Base-by-base conservation (phyloP, 1,140 invertebrate species). In the Aphaenogaster ashmeadi region DNA sequence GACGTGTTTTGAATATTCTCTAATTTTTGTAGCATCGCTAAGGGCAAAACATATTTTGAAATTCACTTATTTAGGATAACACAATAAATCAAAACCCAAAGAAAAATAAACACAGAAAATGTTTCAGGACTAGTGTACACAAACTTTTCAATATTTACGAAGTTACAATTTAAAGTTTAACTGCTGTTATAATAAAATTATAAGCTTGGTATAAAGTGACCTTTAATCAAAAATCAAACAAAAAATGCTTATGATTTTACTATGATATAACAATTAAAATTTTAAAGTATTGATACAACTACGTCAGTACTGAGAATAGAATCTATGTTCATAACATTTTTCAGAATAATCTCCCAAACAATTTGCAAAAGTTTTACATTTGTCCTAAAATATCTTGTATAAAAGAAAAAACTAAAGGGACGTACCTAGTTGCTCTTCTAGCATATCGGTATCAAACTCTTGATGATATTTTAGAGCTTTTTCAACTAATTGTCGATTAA, bases 401-500 rank as follows among this genome's bases (percentile, higher is more conserved):
- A 79, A 80, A 38, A 44, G 64, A 86, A 52, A 72, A 72, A 84
- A 60, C 8, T 69, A 67, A 66, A 75, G 9, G 13, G 62, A 88
- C 87, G 94, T 91, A 95, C 95, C 94, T 50, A 96, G 90, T 86
- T 96, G 94, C 85, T 95, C 91, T 85, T 96, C 94, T 71, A 96
- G 91, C 47, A 94, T 92, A 86, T 95, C 94, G 7, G 95, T 94
- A 93, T 96, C 95, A 92, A 96, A 96, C 87, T 96, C 95, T 86
- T 95, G 94, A 64, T 92, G 92, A 91, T 94, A 95, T 15, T 92
- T 93, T 13, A 97, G 89, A 11, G 97, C 97, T 87, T 96, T 96
- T 87, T 97, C 96, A 9, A 97, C 93, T 7, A 97, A 91, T 15
- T 90, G 69, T 58, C 94, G 91, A 93, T 97, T 97, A 1, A 94